Evolutionary conservation across 2,888 invertebrate species (phyloP).

Genomic region (Ectobius pallidus): DNA sequence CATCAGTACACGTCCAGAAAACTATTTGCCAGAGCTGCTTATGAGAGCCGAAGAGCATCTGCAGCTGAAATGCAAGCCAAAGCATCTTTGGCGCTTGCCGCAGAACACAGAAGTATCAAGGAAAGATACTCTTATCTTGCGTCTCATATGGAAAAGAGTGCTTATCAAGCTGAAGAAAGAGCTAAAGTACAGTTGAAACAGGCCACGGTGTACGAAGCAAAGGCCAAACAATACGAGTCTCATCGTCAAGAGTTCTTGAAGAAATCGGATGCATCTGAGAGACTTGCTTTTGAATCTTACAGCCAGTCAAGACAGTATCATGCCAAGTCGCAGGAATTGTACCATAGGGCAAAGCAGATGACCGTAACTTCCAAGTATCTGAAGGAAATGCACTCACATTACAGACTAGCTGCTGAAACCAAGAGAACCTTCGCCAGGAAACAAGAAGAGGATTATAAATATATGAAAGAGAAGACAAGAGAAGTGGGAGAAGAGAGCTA

Average conservation of each 20-base stretch:
- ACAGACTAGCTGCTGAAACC: neutral
- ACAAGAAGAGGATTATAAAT: conserved; percentile 1
- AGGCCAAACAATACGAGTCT: neutral
- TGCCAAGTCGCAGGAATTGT: neutral
- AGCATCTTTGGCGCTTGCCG: neutral
- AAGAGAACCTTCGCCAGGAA: neutral
- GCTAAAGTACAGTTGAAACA: neutral
- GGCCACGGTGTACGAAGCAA: neutral
- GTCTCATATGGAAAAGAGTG: neutral
- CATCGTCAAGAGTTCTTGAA: neutral
- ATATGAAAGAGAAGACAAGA: neutral
- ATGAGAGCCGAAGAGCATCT: neutral
- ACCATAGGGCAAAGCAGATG: neutral
- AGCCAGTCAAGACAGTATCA: neutral
- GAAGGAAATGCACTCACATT: neutral
- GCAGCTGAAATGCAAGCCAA: neutral
- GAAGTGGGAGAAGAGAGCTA: neutral
- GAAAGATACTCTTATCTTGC: neutral
- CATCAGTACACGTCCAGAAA: neutral
- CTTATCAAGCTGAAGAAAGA: neutral
- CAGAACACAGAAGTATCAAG: neutral
- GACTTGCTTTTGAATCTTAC: neutral
- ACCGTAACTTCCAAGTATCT: neutral
- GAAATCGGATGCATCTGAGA: neutral
- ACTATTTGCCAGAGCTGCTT: neutral